phyloP scores from a whole-genome alignment of 1,140 invertebrate genomes.

The Drosophila equinoxialis region DNA sequence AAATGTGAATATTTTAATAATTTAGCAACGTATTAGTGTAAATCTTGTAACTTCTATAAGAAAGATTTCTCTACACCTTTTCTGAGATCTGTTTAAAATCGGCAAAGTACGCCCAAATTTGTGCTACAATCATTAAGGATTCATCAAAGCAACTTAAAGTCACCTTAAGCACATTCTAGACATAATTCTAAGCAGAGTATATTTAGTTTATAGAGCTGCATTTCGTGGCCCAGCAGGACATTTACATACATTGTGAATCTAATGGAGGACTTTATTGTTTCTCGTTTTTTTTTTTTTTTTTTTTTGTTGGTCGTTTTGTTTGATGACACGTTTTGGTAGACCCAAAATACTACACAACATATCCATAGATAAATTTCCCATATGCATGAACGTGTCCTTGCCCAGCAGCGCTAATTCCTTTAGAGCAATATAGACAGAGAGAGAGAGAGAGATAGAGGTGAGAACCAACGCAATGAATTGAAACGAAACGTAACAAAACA shows the following conservation, averaged over 20 bases:
- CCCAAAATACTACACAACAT: constrained; percentile 20
- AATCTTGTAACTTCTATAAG: no score
- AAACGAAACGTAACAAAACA: neutral
- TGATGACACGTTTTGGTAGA: constrained; percentile 43
- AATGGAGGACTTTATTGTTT: constrained; percentile 29
- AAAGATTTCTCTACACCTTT: no score
- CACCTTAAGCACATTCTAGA: no score
- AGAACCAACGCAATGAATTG: constrained; percentile 32
- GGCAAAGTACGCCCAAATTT: no score
- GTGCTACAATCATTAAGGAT: no score
- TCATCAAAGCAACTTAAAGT: no score
- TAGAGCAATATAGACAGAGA: constrained; percentile 17
- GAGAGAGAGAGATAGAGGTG: neutral
- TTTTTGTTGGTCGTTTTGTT: constrained; percentile 25
- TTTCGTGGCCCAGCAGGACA: constrained; percentile 46
- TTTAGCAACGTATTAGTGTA: no score
- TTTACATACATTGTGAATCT: neutral
- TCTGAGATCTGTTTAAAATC: no score
- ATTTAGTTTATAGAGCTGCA: neutral
- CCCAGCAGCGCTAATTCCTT: constrained; percentile 67
- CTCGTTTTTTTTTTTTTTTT: neutral
- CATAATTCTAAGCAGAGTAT: no score
- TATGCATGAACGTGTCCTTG: constrained; percentile 71
- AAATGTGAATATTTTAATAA: no score
- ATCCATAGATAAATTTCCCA: constrained; percentile 4